Base-by-base conservation (phyloP, 2,888 invertebrate species). In the Cosmia trapezina region DNA sequence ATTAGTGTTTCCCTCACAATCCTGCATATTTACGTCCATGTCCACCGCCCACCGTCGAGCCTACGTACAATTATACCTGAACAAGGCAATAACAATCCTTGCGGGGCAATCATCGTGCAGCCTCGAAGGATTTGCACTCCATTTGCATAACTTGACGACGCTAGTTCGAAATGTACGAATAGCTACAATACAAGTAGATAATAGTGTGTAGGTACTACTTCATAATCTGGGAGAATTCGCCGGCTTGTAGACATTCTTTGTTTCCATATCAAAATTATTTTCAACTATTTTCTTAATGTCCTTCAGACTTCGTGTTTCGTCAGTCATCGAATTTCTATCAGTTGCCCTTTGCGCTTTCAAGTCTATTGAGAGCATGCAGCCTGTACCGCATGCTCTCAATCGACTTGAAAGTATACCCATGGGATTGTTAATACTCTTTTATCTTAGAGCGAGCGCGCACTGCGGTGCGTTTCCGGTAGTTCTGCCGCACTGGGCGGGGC, bases 61-160 rank as follows among this genome's bases (percentile, higher is more conserved):
- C 70, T 76, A 68, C 78, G 57, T 78, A 47, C 80, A 68, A 72
- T 78, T 68, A 81, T 54, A 54, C 53, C 57, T 70, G 66, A 54
- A 65, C 70, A 70, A 59, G 80, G 70, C 75, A 61, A 70, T 74
- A 74, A 45, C 64, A 28, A 76, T 78, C 86, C 83, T 87, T 81
- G 87, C 76, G 64, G 53, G 63, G 76, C 79, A 86, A 64, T 78
- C 69, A 70, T 79, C 81, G 78, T 77, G 73, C 72, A 72, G 22
- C 59, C 65, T 68, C 60, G 64, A 67, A 64, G 72, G 78, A 75
- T 75, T 81, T 80, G 70, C 74, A 73, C 65, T 63, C 22, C 45
- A 85, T 87, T 86, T 84, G 75, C 86, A 83, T 88, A 85, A 73
- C 78, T 78, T 64, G 75, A 74, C 63, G 78, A 47, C 45, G 41